Base-by-base conservation (phyloP, 2,113 vertebrate species). In the Heterocephalus glaber region DNA sequence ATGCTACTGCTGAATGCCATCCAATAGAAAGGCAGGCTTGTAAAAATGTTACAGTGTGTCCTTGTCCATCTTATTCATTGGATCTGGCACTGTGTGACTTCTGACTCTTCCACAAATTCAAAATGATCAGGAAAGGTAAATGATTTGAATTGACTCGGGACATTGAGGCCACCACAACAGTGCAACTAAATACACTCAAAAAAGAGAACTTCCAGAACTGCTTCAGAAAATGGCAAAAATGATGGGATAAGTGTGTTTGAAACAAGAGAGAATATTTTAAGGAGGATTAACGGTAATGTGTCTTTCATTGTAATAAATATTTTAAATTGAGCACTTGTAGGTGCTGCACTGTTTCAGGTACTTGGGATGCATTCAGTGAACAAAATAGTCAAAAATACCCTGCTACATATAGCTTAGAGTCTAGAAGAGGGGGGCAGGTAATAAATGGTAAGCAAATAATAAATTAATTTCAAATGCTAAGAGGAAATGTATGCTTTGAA, bases 361-460 rank as follows among this genome's bases (percentile, higher is more conserved):
- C 30, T 38, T 95, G 35, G 35, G 3, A 56, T 77, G 84, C 30
- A 92, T 47, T 54, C 35, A 95, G 35, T 92, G 65, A 72, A 90
- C 33, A 61, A 94, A 96, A 86, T 65, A 93, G 38, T 60, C 10
- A 94, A 81, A 95, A 92, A 84, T 93, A 44, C 22, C 26, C 41
- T 79, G 26, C 47, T 90, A 1, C 0, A 28, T 81, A 44, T 47
- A 85, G 38, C n/a, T 92, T 85, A 82, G 7, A 80, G 19, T 93
- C 47, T 77, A 92, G 63, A 90, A 49, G 38, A 74, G 20, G 4
- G 52, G 54, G 5, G 49, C 20, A 84, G 38, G 30, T 22, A 85
- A 90, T n/a, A 77, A 94, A 85, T 77, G 22, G 84, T 19, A 89
- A 83, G 60, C 33, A 56, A 82, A 86, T 35, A 92, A 63, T 61